phyloP scores from a whole-genome alignment of 1,140 invertebrate species.

The Brachionus sp. region DNA sequence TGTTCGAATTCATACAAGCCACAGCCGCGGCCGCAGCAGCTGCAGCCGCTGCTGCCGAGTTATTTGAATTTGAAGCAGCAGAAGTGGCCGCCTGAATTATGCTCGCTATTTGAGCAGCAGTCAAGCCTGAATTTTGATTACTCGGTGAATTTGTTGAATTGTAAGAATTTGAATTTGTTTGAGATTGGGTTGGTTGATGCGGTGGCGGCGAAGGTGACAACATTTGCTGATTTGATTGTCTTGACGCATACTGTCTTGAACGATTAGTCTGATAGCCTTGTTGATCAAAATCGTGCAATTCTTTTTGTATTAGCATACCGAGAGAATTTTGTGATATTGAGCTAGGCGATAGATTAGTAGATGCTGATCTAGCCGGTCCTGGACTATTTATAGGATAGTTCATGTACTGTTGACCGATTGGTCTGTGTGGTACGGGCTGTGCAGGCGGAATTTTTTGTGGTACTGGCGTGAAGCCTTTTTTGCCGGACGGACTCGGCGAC shows the following conservation, averaged over 20 bases:
- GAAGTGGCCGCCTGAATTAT: conserved; percentile 26
- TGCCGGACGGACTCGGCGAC: background rate
- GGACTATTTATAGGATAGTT: background rate
- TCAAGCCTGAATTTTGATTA: background rate
- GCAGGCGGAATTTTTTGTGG: background rate
- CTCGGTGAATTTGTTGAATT: background rate
- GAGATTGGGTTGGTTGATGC: background rate
- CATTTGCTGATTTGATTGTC: background rate
- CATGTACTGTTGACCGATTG: background rate
- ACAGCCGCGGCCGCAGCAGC: background rate
- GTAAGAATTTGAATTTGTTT: background rate
- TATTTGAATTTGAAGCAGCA: background rate
- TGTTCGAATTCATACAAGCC: background rate
- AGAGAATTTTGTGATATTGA: background rate
- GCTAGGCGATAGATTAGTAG: background rate
- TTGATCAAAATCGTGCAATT: conserved; percentile 5
- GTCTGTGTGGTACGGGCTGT: background rate
- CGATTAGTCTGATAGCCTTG: background rate
- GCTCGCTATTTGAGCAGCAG: background rate
- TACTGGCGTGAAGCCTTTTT: background rate
- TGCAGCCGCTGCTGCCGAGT: background rate
- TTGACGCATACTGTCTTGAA: background rate
- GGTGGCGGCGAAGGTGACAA: background rate
- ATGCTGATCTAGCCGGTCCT: too few relatives aligned
- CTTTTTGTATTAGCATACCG: conserved; percentile 20